Evolutionary conservation across 1,140 invertebrate genomes (phyloP), one percentile per base, ranked within the genome.

Genomic region (Drosophila bocki): DNA sequence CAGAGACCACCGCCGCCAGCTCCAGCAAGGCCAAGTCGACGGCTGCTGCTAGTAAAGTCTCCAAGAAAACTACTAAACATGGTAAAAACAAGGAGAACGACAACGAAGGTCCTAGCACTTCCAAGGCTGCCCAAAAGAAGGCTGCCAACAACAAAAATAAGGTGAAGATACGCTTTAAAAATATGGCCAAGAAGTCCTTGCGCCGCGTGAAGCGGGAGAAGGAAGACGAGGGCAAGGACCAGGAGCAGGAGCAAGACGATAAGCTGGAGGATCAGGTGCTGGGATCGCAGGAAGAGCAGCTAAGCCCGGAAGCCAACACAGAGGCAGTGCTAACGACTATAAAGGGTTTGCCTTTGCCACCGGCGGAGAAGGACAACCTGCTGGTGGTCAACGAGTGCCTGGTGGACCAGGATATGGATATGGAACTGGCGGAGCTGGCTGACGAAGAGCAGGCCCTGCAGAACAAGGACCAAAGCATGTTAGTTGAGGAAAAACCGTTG

Each of bases 371-470:
- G 53, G 68, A 84, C 1, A 29, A 47, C 5, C 11, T 80, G 17
- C 37, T 78, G 6, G 83, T 87, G 15, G 41, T 80, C 7, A 80
- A 88, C 26, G 84, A 72, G 26, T 88, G 84, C 41, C 71, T 80
- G 19, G 12, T 77, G 12, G 80, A 77, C 6, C 2, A 19, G 7
- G 70, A 79, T 11, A 32, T 59, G 11, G 35, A 64, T 0, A 3
- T 41, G 13, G 48, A 26, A 2, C 11, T 26, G 3, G 45, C 67
- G 26, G 37, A 35, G 29, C 6, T 50, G 6, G 12, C 42, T 1
- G 26, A 35, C 1, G 70, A 75, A 0, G 51, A 62, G n/a, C 33
- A 37, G 35, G n/a, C 45, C n/a, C 0, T 69, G n/a, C 50, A 48
- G n/a, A 26, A 12, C n/a, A 57, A n/a, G 9, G 45, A 41, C 8